Evolutionary conservation across 1,140 invertebrate genomes (phyloP).

Genomic region (Hetaerina americana): DNA sequence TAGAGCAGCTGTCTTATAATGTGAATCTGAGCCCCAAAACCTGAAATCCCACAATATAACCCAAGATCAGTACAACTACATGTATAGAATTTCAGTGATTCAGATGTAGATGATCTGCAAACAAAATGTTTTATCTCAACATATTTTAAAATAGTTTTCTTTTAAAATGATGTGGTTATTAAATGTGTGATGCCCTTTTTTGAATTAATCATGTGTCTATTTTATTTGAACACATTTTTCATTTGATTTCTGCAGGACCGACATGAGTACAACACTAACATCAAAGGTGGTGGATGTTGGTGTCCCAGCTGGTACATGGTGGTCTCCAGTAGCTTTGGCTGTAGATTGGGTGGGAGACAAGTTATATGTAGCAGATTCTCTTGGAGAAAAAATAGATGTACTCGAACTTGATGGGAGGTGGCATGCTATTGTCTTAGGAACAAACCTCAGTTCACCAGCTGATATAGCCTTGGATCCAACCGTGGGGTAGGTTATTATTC

Average conservation of each 20-base stretch:
- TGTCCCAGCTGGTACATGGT: conserved; percentile 24
- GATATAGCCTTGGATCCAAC: conserved; percentile 88
- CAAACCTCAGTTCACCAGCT: conserved; percentile 78
- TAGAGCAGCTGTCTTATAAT: no score
- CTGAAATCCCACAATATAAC: no score
- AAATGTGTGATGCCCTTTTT: no score
- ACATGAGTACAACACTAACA: not conserved
- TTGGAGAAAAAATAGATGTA: conserved; percentile 88
- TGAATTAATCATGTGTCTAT: no score
- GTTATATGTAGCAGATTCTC: conserved; percentile 84
- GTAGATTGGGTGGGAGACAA: conserved; percentile 97
- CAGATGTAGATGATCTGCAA: no score
- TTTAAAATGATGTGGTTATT: no score
- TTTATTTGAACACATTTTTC: no score
- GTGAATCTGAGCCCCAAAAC: no score
- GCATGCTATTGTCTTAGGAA: conserved; percentile 79
- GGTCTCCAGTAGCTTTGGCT: conserved; percentile 78
- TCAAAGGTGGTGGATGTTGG: not conserved
- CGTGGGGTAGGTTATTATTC: conserved; percentile 44
- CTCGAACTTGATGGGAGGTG: conserved; percentile 73
- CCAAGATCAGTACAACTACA: no score
- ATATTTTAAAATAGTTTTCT: no score
- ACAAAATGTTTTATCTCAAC: no score
- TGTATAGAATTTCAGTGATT: no score
- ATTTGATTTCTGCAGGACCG: not conserved